Base-by-base conservation (phyloP, 2,797 vertebrate species). In the Microctenopoma stevenorrisi region DNA sequence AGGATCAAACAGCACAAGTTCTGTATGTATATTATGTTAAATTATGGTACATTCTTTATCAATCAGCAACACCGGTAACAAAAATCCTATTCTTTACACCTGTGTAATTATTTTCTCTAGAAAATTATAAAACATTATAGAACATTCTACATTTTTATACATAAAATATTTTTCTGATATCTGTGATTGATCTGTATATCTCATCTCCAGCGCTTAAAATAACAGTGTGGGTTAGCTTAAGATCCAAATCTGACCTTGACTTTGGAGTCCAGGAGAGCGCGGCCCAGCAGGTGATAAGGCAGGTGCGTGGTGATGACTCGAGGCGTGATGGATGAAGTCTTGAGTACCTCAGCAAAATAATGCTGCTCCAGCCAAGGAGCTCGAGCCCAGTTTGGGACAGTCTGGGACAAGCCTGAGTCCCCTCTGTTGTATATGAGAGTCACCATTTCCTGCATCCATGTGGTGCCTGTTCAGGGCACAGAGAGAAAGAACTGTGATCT, bases 381-480 rank as follows among this genome's bases (percentile, higher is more conserved):
- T 10, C 95, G 90, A 38, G 68, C 63, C 96, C 96, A 98, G 89
- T 95, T 97, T 43, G 95, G 95, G 6, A 93, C 79, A 25, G 89
- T 93, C 37, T 90, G 89, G 58, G 89, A 90, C 0, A 90, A 65
- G 0, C 62, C 51, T 1, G 88, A 69, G 2, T 96, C 88, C 0
- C 96, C 96, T 1, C 35, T 73, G 82, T 70, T 94, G 81, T 55
- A 74, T 64, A 96, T 74, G 4, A 97, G 87, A 1, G 92, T 94
- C 82, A 97, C 79, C 7, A 95, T 92, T 88, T 96, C 94, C 87
- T 97, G 96, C 94, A 96, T 94, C 97, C 97, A 97, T 0, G 96
- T 97, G 53, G 97, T 98, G 33, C 96, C 96, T 97, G 73, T 50
- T 30, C 2, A 50, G 28, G 62, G 12, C 60, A 43, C 42, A 25